Conservation (phyloP, 2,113 vertebrate species). For the Neogobius melanostomus region DNA sequence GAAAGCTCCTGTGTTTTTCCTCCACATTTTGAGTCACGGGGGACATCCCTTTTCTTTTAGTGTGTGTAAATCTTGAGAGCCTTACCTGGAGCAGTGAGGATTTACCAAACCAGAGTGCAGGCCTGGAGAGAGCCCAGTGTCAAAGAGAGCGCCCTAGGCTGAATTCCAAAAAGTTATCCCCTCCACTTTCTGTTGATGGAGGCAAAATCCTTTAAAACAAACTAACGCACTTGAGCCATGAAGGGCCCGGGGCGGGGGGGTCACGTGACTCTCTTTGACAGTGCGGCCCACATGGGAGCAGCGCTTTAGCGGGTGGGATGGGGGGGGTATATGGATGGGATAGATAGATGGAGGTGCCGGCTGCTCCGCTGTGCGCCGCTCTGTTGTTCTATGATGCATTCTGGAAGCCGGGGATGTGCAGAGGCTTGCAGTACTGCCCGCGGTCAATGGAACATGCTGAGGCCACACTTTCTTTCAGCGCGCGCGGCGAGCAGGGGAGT, state of each 20-base stretch:
- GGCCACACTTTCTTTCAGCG: constrained; percentile 76
- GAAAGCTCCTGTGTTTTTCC: background rate
- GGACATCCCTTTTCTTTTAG: background rate
- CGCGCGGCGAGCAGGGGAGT: constrained; percentile 24
- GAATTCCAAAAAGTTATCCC: constrained; percentile 82
- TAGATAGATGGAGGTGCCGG: background rate
- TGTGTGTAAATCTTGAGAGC: background rate
- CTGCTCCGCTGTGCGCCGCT: constrained; percentile 36
- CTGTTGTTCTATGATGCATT: constrained; percentile 73
- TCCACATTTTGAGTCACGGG: background rate
- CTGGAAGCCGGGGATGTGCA: constrained; percentile 78
- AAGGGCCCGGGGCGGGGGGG: constrained; percentile 26
- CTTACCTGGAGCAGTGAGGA: constrained; percentile 76
- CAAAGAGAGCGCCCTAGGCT: constrained; percentile 74
- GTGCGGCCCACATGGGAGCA: constrained; percentile 44
- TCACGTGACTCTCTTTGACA: constrained; percentile 60
- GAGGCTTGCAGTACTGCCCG: constrained; percentile 74
- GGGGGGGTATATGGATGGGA: background rate
- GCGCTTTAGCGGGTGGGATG: background rate
- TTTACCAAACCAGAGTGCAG: constrained; percentile 61
- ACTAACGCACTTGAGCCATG: constrained; percentile 66
- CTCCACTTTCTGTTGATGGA: constrained; percentile 79
- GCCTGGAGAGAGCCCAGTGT: constrained; percentile 63
- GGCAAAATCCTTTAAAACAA: constrained; percentile 80
- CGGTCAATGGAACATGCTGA: constrained; percentile 81